Evolutionary conservation across 2,113 vertebrate species (phyloP).

Genomic region (Ophthalmolycus amberensis): DNA sequence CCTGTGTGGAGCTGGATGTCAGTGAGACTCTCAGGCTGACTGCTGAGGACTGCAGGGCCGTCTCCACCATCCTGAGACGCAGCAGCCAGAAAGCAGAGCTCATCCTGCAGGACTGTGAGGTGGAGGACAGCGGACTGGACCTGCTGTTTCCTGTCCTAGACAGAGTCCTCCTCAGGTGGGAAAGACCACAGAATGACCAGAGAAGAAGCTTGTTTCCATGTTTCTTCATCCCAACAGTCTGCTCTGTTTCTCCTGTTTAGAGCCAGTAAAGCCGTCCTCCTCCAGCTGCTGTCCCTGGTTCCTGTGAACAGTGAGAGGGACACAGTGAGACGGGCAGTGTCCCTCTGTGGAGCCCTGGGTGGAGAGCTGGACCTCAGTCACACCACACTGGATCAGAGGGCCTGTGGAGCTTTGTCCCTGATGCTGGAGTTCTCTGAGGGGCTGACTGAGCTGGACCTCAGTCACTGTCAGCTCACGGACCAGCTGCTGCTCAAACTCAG

Average conservation of each 20-base stretch:
- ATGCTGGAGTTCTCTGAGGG: no score
- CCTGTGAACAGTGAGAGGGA: background rate
- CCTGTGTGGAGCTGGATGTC: slow-evolving; percentile 13
- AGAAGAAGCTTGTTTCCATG: background rate
- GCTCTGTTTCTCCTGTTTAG: slow-evolving; percentile 15
- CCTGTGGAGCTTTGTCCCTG: no score
- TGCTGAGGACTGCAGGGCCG: slow-evolving; percentile 24
- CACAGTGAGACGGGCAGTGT: no score
- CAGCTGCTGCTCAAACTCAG: no score
- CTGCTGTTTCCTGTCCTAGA: slow-evolving; percentile 48
- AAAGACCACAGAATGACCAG: background rate
- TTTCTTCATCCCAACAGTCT: background rate
- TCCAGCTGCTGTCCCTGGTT: slow-evolving; percentile 51
- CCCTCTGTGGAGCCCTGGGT: no score
- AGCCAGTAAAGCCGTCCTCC: slow-evolving; percentile 40
- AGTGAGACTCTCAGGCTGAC: slow-evolving; percentile 27
- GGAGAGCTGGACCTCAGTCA: no score
- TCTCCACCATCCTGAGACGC: slow-evolving; percentile 36
- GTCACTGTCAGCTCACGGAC: no score
- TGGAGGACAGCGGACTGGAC: slow-evolving; percentile 44
- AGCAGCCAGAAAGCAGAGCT: slow-evolving; percentile 22
- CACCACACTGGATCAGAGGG: no score
- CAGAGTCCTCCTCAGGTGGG: slow-evolving; percentile 34
- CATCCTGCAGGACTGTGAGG: slow-evolving; percentile 35
- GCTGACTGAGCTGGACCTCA: no score